Percentiles rank a stretch among this genome's conserved stretches.
These are phyloP conservation scores for Eueremaeus valkanovi DNA, from an alignment of 2,888 invertebrate genomes.

Conservation along the genomic window DNA sequence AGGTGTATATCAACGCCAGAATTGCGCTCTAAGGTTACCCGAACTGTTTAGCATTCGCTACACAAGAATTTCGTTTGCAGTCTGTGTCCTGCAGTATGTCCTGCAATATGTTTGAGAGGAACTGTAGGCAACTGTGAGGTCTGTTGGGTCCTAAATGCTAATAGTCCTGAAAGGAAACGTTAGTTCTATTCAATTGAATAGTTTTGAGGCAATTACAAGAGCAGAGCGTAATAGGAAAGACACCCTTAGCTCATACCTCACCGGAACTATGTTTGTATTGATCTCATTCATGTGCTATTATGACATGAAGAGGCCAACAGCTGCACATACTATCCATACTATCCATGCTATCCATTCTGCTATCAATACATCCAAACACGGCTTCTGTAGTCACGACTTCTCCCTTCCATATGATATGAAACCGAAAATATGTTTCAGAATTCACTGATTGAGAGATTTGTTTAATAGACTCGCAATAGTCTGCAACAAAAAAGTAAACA, in stretches of 20 bases:
- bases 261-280: slow-evolving; percentile 25
- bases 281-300: background rate
- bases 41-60: background rate
- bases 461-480: background rate
- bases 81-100: background rate
- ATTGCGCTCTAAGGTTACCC: slow-evolving; percentile 4
- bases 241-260: slow-evolving; percentile 15
- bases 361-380: no score
- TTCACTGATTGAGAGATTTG: no score
- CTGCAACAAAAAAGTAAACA: background rate
- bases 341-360: no score
- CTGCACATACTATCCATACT: background rate
- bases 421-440: background rate
- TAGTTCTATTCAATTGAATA: background rate
- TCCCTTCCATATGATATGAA: no score
- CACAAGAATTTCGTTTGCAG: background rate
- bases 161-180: slow-evolving; percentile 8
- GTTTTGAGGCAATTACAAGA: background rate
- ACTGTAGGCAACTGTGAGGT: no score
- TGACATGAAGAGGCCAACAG: slow-evolving; percentile 22
- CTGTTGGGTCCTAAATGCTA: slow-evolving; percentile 21
- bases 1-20: slow-evolving; percentile 11
- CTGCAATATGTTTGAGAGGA: slow-evolving; percentile 23
- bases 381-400: slow-evolving; percentile 3
- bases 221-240: background rate